Conservation (phyloP, 2,888 invertebrate species). For the Aphodius granarius region DNA sequence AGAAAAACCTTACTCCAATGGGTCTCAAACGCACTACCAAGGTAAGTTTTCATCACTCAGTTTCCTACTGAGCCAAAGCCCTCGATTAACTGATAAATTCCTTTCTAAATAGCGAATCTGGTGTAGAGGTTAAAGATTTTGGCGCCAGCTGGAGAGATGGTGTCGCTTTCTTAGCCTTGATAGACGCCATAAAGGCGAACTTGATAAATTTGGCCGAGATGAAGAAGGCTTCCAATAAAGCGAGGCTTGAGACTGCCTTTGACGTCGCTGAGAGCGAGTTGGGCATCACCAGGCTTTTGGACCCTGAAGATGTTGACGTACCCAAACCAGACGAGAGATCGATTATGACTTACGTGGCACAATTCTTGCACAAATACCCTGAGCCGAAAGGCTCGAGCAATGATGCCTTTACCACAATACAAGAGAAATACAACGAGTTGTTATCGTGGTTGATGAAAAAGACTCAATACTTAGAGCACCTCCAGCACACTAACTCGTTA, state of each 20-base stretch:
- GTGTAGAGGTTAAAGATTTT: conserved; percentile 89
- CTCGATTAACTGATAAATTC: neutral
- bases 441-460: conserved; percentile 81
- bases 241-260: conserved; percentile 90
- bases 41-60: conserved; percentile 64
- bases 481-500: conserved; percentile 74
- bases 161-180: conserved; percentile 91
- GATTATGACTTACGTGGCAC: conserved; percentile 98
- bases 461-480: conserved; percentile 74
- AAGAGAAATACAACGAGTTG: conserved; percentile 79
- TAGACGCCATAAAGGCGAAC: conserved; percentile 92
- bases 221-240: conserved; percentile 74
- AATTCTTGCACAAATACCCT: conserved; percentile 94
- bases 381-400: conserved; percentile 78
- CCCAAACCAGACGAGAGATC: conserved; percentile 96
- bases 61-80: neutral
- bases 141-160: conserved; percentile 97
- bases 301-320: conserved; percentile 95
- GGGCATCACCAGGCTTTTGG: conserved; percentile 88
- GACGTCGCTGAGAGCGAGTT: conserved; percentile 88
- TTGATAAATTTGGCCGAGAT: conserved; percentile 86
- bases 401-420: conserved; percentile 75
- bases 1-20: conserved; percentile 89
- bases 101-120: conserved; percentile 68
- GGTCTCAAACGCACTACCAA: conserved; percentile 90